Base-by-base conservation (phyloP, 2,113 vertebrate species). In the Oncorhynchus kisutch region DNA sequence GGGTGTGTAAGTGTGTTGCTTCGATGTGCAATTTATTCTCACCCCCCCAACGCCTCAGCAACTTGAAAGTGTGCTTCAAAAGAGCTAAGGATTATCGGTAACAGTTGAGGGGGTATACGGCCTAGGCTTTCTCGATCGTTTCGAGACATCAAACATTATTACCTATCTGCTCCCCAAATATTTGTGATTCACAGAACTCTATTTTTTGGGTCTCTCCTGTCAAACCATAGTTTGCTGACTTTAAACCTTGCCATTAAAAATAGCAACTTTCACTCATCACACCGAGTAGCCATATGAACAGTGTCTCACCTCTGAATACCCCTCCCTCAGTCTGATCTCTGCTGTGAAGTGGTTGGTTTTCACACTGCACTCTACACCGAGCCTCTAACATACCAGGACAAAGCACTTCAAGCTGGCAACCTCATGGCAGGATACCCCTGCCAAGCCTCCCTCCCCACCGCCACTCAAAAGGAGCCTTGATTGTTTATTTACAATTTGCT, bases 1-100 rank as follows among this genome's bases (percentile, higher is more conserved):
- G 83, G 66, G 84, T 74, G 78, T 59, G 84, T 85, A 82, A 59
- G 83, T 75, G 79, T 59, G 84, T 85, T 64, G 88, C 89, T 92
- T 82, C 60, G 76, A 92, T 89, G 88, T 90, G 85, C 92, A 92
- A 90, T 92, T 92, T 90, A 91, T 93, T 90, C 88, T 82, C 87
- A 82, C 81, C 88, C 87, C 27, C 88, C 88, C 88, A 82, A 81
- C 80, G 82, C 88, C 88, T 91, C 71, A 77, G 87, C 73, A 73
- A 90, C 89, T 89, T 91, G 86, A 92, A 94, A 91, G 91, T 87
- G 82, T 84, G 83, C 88, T 91, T 92, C 90, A 92, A 91, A 92
- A 88, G 88, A 88, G 81, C 25, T 27, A 75, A 75, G 87, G 84
- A 87, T 90, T 90, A 88, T 82, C 24, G 48, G 80, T 77, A 85